Evolutionary conservation across 2,113 vertebrate genomes (phyloP).

Genomic region (Garra rufa): DNA sequence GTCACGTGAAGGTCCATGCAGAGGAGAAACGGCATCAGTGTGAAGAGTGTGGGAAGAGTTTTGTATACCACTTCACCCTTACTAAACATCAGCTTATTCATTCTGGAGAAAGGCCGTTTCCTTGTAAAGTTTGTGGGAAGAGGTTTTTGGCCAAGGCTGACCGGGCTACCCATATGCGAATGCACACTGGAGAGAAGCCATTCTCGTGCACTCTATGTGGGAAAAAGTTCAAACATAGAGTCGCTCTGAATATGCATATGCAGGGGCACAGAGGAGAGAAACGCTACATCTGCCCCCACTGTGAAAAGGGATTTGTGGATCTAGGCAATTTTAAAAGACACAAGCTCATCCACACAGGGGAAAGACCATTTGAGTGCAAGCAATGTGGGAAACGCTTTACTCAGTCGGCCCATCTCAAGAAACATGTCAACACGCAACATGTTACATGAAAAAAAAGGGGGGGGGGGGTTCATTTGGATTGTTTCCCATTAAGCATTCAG

Average conservation of each 20-base stretch:
- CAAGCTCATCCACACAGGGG: slow-evolving; percentile 80
- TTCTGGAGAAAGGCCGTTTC: slow-evolving; percentile 68
- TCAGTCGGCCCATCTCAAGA: slow-evolving; percentile 74
- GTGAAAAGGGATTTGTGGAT: slow-evolving; percentile 83
- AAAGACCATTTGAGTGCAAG: slow-evolving; percentile 73
- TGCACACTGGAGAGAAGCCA: slow-evolving; percentile 84
- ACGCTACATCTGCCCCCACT: slow-evolving; percentile 78
- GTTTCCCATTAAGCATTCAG: not conserved
- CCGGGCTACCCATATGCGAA: slow-evolving; percentile 76
- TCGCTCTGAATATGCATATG: slow-evolving; percentile 80
- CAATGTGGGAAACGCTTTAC: slow-evolving; percentile 71
- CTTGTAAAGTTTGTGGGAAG: slow-evolving; percentile 73
- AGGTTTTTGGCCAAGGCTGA: slow-evolving; percentile 71
- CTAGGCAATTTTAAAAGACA: slow-evolving; percentile 82
- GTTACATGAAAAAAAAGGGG: not conserved
- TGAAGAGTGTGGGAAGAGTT: slow-evolving; percentile 73
- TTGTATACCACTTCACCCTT: slow-evolving; percentile 73
- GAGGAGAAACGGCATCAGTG: slow-evolving; percentile 73
- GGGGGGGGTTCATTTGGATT: not conserved
- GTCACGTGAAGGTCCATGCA: slow-evolving; percentile 71
- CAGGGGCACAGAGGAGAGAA: slow-evolving; percentile 77
- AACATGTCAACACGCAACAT: slow-evolving; percentile 72
- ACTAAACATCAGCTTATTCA: slow-evolving; percentile 76
- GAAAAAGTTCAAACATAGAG: slow-evolving; percentile 78
- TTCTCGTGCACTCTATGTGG: slow-evolving; percentile 81